Conservation (phyloP, 2,888 invertebrate species). For the Sarcophaga subvicina region DNA sequence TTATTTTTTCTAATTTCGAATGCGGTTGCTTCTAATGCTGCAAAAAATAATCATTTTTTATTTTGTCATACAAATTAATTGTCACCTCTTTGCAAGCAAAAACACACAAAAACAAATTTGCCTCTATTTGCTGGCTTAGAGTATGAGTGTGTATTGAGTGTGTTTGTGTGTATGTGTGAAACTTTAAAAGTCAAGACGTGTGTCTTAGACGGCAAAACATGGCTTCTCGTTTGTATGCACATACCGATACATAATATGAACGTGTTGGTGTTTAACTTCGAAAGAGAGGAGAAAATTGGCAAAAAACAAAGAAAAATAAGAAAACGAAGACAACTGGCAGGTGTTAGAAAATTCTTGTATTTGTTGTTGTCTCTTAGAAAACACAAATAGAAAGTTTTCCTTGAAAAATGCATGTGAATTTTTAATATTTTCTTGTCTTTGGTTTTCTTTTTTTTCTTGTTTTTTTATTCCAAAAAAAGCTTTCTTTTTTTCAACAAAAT, state of each 20-base stretch:
- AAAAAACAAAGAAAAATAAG: background rate
- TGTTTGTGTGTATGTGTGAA: background rate
- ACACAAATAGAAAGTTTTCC: background rate
- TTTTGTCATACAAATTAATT: slow-evolving; percentile 56
- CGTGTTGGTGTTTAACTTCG: background rate
- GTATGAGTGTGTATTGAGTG: no score
- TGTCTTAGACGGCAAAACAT: background rate
- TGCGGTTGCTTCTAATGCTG: slow-evolving; percentile 10
- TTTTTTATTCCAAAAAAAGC: background rate
- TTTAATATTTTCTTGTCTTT: no score
- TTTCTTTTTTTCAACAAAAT: background rate
- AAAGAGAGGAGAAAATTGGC: background rate
- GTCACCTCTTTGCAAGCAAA: slow-evolving; percentile 11
- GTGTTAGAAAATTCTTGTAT: slow-evolving; percentile 30
- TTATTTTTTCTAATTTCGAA: background rate
- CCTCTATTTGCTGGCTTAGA: no score
- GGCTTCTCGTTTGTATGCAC: background rate
- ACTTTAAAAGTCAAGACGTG: slow-evolving; percentile 18
- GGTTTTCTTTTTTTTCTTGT: background rate
- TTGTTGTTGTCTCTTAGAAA: background rate
- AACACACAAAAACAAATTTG: background rate
- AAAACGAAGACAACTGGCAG: slow-evolving; percentile 7
- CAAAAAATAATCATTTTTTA: background rate
- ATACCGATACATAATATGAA: background rate
- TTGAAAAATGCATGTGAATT: background rate